phyloP scores from a whole-genome alignment of 1,140 invertebrate species.

The Magallana gigas region DNA sequence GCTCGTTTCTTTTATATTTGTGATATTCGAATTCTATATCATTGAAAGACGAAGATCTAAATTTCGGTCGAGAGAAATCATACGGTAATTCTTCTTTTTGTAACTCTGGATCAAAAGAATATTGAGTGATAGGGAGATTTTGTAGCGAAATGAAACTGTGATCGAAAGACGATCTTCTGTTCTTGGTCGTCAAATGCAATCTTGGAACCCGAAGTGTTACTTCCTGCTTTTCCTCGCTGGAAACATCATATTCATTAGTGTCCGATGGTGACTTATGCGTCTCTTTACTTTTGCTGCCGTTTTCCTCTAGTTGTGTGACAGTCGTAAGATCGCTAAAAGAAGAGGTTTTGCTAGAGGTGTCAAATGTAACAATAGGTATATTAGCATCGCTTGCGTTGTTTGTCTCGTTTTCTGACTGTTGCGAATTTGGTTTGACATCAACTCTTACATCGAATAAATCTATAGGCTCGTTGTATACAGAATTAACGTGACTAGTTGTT shows the following conservation, averaged over 20 bases:
- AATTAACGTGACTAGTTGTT: background rate
- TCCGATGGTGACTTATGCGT: background rate
- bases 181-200: constrained; percentile 5
- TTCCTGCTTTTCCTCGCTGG: background rate
- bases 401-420: background rate
- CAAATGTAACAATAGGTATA: constrained; percentile 12
- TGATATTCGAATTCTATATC: constrained; percentile 9
- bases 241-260: background rate
- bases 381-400: background rate
- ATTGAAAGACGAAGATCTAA: background rate
- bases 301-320: background rate
- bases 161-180: constrained; percentile 24
- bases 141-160: background rate
- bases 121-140: background rate
- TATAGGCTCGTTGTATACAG: background rate
- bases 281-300: background rate
- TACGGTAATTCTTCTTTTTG: constrained; percentile 1
- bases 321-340: constrained; percentile 36
- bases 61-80: constrained; percentile 3
- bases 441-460: constrained; percentile 34
- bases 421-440: background rate
- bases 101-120: background rate
- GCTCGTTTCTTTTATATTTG: background rate
- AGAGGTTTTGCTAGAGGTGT: background rate
- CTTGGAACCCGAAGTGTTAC: background rate